Percentiles rank a stretch among this genome's conserved stretches.
Evolutionary conservation across 2,888 invertebrate genomes (phyloP).

Genomic region (Ypsolopha scabrella): DNA sequence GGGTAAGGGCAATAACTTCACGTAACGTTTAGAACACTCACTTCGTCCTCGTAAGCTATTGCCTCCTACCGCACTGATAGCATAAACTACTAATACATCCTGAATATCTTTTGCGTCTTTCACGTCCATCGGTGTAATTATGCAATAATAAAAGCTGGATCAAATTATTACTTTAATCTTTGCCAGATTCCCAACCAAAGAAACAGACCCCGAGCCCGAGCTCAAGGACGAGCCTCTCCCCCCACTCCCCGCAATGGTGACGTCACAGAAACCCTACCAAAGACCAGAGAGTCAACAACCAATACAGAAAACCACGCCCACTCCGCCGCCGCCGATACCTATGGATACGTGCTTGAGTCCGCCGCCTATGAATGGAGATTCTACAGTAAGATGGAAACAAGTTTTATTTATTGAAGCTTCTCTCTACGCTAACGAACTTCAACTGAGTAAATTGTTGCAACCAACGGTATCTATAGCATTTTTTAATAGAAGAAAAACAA

Average conservation of each 20-base stretch:
- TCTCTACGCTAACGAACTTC: too few relatives aligned
- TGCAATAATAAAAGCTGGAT: too few relatives aligned
- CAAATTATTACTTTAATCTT: not conserved
- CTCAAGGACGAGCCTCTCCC: constrained; percentile 33
- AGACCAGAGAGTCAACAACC: constrained; percentile 18
- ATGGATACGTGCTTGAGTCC: constrained; percentile 58
- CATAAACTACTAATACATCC: not conserved
- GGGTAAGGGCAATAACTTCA: too few relatives aligned
- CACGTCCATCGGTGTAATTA: too few relatives aligned
- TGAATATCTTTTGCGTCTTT: too few relatives aligned
- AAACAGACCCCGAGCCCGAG: constrained; percentile 21
- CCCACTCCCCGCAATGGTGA: constrained; percentile 11
- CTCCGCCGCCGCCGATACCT: constrained; percentile 36
- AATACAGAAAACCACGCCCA: constrained; percentile 10
- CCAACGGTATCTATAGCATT: too few relatives aligned
- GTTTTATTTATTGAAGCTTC: too few relatives aligned
- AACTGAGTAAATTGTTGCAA: too few relatives aligned
- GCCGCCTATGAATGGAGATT: constrained; percentile 50
- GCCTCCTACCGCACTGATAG: too few relatives aligned
- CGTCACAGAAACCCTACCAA: not conserved
- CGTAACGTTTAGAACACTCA: too few relatives aligned
- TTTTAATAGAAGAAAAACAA: too few relatives aligned
- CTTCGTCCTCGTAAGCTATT: too few relatives aligned
- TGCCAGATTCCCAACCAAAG: constrained; percentile 24
- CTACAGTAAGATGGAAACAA: constrained; percentile 30